Conservation (phyloP, 1,140 invertebrate genomes). For the Penaeus japonicus region DNA sequence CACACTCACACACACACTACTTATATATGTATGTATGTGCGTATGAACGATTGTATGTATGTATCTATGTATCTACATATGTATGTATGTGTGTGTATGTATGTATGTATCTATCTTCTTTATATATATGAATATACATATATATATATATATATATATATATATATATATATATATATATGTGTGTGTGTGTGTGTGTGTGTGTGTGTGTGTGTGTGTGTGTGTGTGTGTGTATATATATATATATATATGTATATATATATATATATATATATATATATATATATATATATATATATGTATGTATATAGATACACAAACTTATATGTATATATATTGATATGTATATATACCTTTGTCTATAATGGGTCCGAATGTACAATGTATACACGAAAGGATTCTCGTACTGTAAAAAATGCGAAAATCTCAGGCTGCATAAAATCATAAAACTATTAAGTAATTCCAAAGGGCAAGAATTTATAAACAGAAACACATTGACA, state of each 20-base stretch:
- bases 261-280: conserved; percentile 13
- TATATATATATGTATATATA: conserved; percentile 9
- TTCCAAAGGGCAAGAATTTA: too few relatives aligned
- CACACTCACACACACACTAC: background rate
- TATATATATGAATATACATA: background rate
- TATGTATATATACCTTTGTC: background rate
- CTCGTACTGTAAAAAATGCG: too few relatives aligned
- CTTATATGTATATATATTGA: background rate
- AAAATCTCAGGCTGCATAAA: too few relatives aligned
- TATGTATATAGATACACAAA: background rate
- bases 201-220: background rate
- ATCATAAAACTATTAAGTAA: too few relatives aligned
- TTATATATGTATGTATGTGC: background rate
- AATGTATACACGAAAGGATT: too few relatives aligned
- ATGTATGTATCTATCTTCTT: background rate
- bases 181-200: background rate
- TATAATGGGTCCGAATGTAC: too few relatives aligned
- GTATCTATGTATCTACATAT: background rate
- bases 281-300: conserved; percentile 7
- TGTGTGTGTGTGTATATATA: background rate
- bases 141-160: background rate
- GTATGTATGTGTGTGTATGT: background rate
- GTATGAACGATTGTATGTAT: background rate
- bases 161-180: background rate
- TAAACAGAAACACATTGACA: too few relatives aligned